phyloP scores from a whole-genome alignment of 2,888 invertebrate genomes.

The Ichneumoninae sp. region DNA sequence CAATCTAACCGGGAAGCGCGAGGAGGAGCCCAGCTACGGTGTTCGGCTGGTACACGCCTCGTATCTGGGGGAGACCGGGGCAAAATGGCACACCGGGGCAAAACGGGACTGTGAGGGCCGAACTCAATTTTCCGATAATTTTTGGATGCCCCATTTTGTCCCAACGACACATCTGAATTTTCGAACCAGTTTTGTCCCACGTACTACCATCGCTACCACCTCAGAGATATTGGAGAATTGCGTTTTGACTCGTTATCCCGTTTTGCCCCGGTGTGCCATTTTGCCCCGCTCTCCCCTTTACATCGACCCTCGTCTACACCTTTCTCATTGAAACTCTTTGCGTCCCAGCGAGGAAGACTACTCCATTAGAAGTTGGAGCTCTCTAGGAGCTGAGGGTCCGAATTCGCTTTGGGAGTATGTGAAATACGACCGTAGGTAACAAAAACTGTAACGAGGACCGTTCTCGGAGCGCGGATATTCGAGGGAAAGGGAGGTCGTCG shows the following conservation, averaged over 20 bases:
- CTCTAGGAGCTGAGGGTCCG: neutral
- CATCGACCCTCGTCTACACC: neutral
- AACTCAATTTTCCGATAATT: no score
- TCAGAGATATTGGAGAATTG: no score
- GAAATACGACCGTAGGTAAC: neutral
- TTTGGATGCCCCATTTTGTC: no score
- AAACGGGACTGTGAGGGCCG: no score
- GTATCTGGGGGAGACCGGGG: no score
- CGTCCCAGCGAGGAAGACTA: conserved; percentile 12
- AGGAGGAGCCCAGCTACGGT: neutral
- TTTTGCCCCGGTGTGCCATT: no score
- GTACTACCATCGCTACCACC: no score
- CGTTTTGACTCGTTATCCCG: no score
- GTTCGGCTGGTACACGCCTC: neutral
- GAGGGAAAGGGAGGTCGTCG: neutral
- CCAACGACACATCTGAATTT: no score
- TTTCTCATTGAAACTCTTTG: conserved; percentile 28
- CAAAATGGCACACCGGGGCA: no score
- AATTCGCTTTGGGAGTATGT: neutral
- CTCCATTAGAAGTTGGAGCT: conserved; percentile 18
- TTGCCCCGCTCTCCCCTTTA: no score
- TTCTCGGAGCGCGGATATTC: neutral
- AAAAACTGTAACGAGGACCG: neutral
- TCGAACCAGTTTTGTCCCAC: no score
- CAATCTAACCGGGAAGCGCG: conserved; percentile 35